A percentile compares a stretch with the other conserved stretches of the same genome.
These are phyloP conservation scores for Melikaiella ostensackeni DNA, from an alignment of 2,888 invertebrate species.

Conservation along the genomic window DNA sequence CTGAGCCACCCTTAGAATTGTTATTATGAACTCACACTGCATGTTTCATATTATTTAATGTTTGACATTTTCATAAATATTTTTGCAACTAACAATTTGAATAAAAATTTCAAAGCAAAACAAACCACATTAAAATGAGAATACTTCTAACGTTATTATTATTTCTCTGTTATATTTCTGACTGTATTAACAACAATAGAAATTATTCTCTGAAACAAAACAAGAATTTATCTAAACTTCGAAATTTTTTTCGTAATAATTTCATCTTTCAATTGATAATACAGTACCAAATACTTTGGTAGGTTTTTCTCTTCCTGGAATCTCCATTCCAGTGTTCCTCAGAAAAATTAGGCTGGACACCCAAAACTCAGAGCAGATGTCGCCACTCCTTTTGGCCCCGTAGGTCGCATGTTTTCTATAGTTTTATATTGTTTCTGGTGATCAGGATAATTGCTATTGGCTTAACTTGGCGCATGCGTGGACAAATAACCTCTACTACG, in stretches of 20 bases:
- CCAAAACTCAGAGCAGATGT: too few relatives aligned
- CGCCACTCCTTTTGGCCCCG: too few relatives aligned
- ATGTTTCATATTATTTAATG: background rate
- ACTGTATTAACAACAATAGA: slow-evolving; percentile 2
- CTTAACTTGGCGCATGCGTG: too few relatives aligned
- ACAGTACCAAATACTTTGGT: too few relatives aligned
- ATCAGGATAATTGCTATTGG: too few relatives aligned
- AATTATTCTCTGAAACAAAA: background rate
- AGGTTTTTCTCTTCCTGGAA: too few relatives aligned
- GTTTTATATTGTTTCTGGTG: too few relatives aligned
- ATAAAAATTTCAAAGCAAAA: background rate
- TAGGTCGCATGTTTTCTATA: too few relatives aligned
- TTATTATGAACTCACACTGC: background rate
- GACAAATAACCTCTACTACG: too few relatives aligned
- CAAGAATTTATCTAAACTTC: background rate
- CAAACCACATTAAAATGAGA: background rate
- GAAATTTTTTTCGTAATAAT: background rate
- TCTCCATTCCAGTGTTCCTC: too few relatives aligned
- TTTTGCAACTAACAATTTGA: background rate
- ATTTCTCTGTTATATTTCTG: background rate
- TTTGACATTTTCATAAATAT: background rate
- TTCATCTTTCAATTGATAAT: background rate
- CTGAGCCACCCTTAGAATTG: slow-evolving; percentile 10
- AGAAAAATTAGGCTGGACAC: too few relatives aligned
- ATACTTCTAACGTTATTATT: background rate